Conservation (phyloP, 2,113 vertebrate genomes). For the Mesocricetus auratus region DNA sequence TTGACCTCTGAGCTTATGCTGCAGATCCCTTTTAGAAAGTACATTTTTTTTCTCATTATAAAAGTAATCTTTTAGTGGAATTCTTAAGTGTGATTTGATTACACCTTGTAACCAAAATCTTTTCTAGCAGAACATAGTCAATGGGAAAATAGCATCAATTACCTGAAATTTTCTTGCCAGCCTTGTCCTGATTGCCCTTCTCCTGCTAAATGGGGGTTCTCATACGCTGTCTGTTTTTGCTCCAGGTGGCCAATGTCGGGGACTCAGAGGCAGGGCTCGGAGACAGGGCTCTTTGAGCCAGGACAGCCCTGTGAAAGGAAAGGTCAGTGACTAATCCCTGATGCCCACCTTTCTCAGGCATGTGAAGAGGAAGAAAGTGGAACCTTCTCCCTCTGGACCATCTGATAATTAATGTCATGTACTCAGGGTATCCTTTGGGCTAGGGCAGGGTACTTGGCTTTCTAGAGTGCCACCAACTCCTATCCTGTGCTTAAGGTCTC, state of each 20-base stretch:
- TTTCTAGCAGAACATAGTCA: constrained; percentile 73
- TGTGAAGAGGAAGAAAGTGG: constrained; percentile 74
- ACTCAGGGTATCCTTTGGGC: background rate
- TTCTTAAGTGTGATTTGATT: constrained; percentile 82
- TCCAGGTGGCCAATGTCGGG: background rate
- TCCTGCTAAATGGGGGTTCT: constrained; percentile 50
- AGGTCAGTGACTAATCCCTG: background rate
- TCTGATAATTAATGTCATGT: background rate
- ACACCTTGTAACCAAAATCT: constrained; percentile 79
- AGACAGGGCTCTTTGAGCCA: background rate
- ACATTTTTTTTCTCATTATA: constrained; percentile 69
- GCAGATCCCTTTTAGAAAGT: constrained; percentile 66
- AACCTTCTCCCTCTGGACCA: constrained; percentile 81
- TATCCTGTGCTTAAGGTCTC: background rate
- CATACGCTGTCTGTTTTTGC: background rate
- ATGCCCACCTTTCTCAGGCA: background rate
- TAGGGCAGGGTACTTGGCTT: background rate
- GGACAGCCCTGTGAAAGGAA: background rate
- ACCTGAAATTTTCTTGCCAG: constrained; percentile 76
- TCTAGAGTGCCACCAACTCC: background rate
- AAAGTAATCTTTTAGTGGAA: constrained; percentile 79
- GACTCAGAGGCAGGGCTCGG: background rate
- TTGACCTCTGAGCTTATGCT: constrained; percentile 33
- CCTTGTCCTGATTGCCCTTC: constrained; percentile 53
- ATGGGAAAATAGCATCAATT: constrained; percentile 79